Conservation (phyloP, 2,113 vertebrate genomes). For the Agelaius tricolor region DNA sequence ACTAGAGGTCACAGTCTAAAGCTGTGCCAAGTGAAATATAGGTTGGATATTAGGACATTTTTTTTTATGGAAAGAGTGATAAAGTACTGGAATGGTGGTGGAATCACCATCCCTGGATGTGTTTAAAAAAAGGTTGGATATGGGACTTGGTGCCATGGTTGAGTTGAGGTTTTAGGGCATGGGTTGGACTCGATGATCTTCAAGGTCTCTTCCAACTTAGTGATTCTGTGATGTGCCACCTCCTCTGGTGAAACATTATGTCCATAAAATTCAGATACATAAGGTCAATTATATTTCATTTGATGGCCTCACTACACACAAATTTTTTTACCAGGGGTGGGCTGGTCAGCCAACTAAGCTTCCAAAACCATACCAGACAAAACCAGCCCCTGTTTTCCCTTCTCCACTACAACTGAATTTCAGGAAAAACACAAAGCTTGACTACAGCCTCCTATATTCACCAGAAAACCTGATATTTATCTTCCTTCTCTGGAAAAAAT, state of each 20-base stretch:
- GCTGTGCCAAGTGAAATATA: too few relatives aligned
- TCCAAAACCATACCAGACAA: neutral
- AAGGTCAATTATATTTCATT: too few relatives aligned
- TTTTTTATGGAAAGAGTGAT: too few relatives aligned
- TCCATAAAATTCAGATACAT: neutral
- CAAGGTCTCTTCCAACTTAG: neutral
- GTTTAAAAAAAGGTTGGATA: neutral
- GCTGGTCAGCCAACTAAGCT: neutral
- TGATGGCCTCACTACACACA: slow-evolving; percentile 64
- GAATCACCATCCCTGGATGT: neutral
- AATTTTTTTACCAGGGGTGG: slow-evolving; percentile 39
- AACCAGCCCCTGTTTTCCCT: neutral
- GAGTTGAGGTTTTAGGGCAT: neutral
- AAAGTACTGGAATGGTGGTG: too few relatives aligned
- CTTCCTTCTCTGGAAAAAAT: slow-evolving; percentile 52
- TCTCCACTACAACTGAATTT: slow-evolving; percentile 50
- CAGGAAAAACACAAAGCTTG: slow-evolving; percentile 69
- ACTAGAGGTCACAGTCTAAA: too few relatives aligned
- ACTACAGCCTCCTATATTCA: slow-evolving; percentile 14
- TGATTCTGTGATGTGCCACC: neutral
- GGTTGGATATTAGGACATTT: too few relatives aligned
- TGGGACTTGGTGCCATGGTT: neutral
- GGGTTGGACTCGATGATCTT: neutral
- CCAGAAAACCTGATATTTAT: neutral
- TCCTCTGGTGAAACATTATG: slow-evolving; percentile 33